phyloP scores from a whole-genome alignment of 2,888 invertebrate genomes.

The Trachelus troglodyta region DNA sequence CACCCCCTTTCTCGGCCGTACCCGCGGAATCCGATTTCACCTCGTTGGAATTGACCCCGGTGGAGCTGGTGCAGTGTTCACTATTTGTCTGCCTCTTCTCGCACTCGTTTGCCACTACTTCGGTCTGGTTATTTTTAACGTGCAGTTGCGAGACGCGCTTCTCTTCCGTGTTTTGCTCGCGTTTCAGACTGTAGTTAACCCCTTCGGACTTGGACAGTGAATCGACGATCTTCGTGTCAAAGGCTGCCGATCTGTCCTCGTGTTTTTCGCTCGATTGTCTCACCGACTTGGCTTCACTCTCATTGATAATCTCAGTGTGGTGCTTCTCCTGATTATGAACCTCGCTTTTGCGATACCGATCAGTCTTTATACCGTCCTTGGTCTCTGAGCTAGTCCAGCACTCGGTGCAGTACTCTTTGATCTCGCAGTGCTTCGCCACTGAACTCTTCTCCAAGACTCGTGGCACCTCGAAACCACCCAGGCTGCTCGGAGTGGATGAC shows the following conservation, averaged over 20 bases:
- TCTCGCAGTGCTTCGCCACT: conserved; percentile 10
- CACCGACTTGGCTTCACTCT: not conserved
- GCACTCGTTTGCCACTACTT: conserved; percentile 10
- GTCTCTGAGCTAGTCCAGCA: conserved; percentile 8
- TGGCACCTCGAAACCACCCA: not conserved
- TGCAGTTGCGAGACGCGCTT: conserved; percentile 6
- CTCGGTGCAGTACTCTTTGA: conserved; percentile 18
- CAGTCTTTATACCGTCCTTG: not conserved
- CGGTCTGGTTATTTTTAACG: conserved; percentile 20
- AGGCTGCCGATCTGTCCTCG: conserved; percentile 10
- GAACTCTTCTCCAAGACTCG: conserved; percentile 6
- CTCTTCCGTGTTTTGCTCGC: conserved; percentile 1
- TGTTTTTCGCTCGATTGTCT: conserved; percentile 5
- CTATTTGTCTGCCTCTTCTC: not conserved
- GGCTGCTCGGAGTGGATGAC: not conserved
- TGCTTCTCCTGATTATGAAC: not conserved
- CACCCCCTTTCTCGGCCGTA: conserved; percentile 1
- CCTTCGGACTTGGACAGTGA: not conserved
- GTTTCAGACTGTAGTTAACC: not conserved
- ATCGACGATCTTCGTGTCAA: conserved; percentile 12
- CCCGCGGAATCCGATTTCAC: not conserved
- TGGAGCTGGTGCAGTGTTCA: not conserved
- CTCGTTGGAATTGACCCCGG: not conserved
- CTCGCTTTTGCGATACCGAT: not conserved
- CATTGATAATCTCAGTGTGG: not conserved